phyloP scores from a whole-genome alignment of 2,113 vertebrate genomes.

The Micronycteris hirsuta region DNA sequence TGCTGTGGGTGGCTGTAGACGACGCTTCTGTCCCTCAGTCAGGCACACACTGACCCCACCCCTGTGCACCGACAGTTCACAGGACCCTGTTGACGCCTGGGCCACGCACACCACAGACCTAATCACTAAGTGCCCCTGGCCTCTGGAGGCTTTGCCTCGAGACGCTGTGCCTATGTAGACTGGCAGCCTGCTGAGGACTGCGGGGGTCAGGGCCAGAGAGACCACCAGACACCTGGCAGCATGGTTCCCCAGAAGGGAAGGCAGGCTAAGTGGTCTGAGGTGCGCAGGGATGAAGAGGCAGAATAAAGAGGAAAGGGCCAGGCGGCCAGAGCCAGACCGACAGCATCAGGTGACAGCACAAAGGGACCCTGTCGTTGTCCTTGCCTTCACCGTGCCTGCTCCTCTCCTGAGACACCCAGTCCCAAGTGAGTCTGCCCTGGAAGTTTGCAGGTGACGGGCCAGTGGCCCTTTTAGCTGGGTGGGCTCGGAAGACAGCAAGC shows the following conservation, averaged over 20 bases:
- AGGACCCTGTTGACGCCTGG: neutral
- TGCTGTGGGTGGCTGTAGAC: neutral
- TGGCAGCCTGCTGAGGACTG: neutral
- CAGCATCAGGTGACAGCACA: no score
- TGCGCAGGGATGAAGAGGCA: neutral
- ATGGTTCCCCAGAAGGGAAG: neutral
- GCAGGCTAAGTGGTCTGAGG: neutral
- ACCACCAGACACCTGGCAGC: neutral
- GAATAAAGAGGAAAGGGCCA: neutral
- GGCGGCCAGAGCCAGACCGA: accelerated
- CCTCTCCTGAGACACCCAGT: neutral
- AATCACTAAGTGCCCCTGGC: no score
- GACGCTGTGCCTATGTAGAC: accelerated
- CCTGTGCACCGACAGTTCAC: accelerated
- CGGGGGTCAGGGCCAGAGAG: neutral
- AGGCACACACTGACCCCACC: neutral
- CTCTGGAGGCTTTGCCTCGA: neutral
- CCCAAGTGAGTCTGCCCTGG: neutral
- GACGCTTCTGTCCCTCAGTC: neutral
- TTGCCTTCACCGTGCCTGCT: neutral
- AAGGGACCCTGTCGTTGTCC: neutral
- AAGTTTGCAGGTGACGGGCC: neutral
- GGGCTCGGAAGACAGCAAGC: neutral
- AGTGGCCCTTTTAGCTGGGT: neutral
- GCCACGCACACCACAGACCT: neutral